Base-by-base conservation (phyloP, 2,888 invertebrate species). In the Ametastegia equiseti region DNA sequence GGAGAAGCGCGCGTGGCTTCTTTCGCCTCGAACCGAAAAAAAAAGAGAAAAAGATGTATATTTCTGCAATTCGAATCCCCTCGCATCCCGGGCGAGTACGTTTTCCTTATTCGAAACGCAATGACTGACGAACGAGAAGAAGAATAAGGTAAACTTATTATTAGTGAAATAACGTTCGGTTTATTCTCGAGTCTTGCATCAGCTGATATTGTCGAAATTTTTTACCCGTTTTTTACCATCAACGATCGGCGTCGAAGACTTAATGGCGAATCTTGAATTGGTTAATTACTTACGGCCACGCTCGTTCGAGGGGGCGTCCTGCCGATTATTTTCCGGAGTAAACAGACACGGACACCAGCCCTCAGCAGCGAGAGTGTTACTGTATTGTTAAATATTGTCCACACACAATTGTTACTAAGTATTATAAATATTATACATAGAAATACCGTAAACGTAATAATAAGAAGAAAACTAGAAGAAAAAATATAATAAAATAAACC, bases 331-430 rank as follows among this genome's bases (percentile, higher is more conserved):
- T 39, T 23, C 6, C 65, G 65, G 39, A n/a, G 39, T 39, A 67
- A 36, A 67, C 7, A 30, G 30, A 60, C 65, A 39, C 65, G 15
- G 39, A 67, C 65, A 39, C 19, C 65, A 39, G 65, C 65, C n/a
- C n/a, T n/a, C n/a, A n/a, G n/a, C n/a, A 60, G 60, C 60, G n/a
- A n/a, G 15, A 71, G 36, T 71, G 67, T 88, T 84, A 84, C 83
- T 85, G 84, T 87, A 81, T 88, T 88, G 88, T 88, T 88, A 85
- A 88, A 88, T 87, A 87, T 88, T 88, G 87, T 88, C 87, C 87
- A 87, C 85, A 84, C 83, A 84, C 86, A 86, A 88, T 88, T 88
- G 88, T 88, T 88, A 88, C 84, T 84, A 83, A 86, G 84, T 86
- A 86, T 83, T 80, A 69, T 63, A 81, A 60, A 80, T 67, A 71